phyloP scores from a whole-genome alignment of 1,140 invertebrate genomes.

The Drosophila pallidifrons region DNA sequence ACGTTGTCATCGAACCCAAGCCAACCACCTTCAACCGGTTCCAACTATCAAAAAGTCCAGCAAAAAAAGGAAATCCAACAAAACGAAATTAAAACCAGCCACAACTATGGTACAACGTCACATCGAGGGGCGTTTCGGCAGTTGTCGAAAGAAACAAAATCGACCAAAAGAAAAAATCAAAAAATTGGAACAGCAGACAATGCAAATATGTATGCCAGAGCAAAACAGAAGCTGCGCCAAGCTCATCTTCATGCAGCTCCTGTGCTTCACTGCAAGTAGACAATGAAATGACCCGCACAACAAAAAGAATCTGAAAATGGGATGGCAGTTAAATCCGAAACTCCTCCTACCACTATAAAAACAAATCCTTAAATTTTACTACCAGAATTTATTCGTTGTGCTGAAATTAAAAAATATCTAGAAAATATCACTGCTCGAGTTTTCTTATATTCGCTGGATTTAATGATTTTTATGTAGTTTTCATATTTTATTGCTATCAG shows the following conservation, averaged over 20 bases:
- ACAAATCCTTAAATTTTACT: neutral
- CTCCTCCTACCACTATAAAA: neutral
- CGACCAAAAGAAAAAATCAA: constrained; percentile 8
- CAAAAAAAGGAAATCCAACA: constrained; percentile 30
- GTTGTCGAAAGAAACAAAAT: constrained; percentile 23
- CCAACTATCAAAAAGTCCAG: neutral
- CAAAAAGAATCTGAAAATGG: neutral
- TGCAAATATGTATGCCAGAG: constrained; percentile 73
- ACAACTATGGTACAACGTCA: constrained; percentile 19
- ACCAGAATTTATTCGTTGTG: neutral
- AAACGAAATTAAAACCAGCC: constrained; percentile 76
- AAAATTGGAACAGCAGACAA: constrained; percentile 22
- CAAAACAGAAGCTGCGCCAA: constrained; percentile 56
- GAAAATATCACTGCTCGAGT: too few species aligned
- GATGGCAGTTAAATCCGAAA: neutral
- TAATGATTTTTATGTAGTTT: too few species aligned
- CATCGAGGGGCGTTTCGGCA: constrained; percentile 16
- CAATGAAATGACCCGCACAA: constrained; percentile 50
- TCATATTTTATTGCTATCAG: too few species aligned
- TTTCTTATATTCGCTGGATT: too few species aligned
- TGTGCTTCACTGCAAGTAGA: constrained; percentile 39
- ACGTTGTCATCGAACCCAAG: constrained; percentile 53
- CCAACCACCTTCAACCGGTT: neutral
- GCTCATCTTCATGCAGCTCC: constrained; percentile 25
- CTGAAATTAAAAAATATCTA: neutral